A percentile compares a stretch with the other conserved stretches of the same genome.
These are phyloP conservation scores for Cephus pygmeus DNA, from an alignment of 2,888 invertebrate genomes.

Conservation along the genomic window DNA sequence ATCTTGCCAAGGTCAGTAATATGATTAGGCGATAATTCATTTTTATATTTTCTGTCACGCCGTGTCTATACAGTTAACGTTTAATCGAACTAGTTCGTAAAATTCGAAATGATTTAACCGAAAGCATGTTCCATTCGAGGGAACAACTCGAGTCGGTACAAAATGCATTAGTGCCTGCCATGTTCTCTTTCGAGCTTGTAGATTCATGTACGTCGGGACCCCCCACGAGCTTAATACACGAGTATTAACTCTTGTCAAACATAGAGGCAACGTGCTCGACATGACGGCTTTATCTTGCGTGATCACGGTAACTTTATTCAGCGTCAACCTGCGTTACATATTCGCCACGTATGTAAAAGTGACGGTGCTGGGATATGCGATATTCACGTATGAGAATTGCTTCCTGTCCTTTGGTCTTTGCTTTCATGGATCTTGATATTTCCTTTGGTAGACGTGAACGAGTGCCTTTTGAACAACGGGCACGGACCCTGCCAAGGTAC, in stretches of 20 bases:
- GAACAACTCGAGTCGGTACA: not conserved
- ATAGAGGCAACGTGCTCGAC: not conserved
- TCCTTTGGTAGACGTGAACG: constrained; percentile 69
- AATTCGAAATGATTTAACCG: not conserved
- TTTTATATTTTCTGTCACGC: not conserved
- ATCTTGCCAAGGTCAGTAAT: constrained; percentile 67
- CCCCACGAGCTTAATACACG: constrained; percentile 3
- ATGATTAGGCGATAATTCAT: not conserved
- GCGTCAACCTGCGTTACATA: not conserved
- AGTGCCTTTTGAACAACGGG: constrained; percentile 73
- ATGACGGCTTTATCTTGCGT: not conserved
- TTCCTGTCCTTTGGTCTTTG: not conserved
- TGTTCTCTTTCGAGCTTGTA: not conserved
- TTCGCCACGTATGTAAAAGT: not conserved
- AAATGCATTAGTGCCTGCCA: not conserved
- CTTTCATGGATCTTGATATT: not conserved
- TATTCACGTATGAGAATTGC: not conserved
- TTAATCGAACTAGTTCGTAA: not conserved
- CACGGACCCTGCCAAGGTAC: constrained; percentile 75
- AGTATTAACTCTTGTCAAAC: constrained; percentile 10
- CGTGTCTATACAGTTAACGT: not conserved
- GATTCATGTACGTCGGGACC: constrained; percentile 3
- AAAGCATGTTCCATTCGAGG: not conserved
- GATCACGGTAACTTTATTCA: not conserved
- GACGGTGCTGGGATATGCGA: not conserved